Evolutionary conservation across 2,797 vertebrate genomes (phyloP).

Genomic region (Typhlichthys eigenmanni): DNA sequence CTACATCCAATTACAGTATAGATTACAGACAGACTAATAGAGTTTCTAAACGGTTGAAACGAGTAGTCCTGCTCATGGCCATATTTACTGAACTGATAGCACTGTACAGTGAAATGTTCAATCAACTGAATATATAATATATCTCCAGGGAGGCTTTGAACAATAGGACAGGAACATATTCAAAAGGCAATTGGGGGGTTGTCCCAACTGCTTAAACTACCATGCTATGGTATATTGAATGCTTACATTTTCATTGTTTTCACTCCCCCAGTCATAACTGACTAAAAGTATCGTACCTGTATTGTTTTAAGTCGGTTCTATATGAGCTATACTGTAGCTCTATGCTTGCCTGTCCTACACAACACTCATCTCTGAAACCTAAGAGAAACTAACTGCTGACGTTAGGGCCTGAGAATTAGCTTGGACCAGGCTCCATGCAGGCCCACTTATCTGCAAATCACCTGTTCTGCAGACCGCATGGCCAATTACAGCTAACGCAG

Average conservation of each 20-base stretch:
- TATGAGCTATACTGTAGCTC: constrained; percentile 16
- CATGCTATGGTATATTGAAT: too few relatives aligned
- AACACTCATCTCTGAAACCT: constrained; percentile 50
- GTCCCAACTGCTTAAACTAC: constrained; percentile 29
- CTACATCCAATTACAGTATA: constrained; percentile 3
- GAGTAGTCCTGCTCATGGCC: constrained; percentile 24
- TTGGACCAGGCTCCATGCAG: constrained; percentile 68
- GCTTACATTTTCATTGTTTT: too few relatives aligned
- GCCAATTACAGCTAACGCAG: constrained; percentile 70
- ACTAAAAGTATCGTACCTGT: background rate
- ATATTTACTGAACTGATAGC: constrained; percentile 36
- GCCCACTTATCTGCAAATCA: constrained; percentile 75
- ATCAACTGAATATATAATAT: constrained; percentile 34
- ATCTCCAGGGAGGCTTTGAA: constrained; percentile 18
- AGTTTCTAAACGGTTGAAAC: constrained; percentile 26
- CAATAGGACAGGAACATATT: constrained; percentile 39
- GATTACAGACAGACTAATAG: constrained; percentile 18
- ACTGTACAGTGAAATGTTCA: constrained; percentile 32
- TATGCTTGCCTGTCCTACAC: constrained; percentile 23
- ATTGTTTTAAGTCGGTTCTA: constrained; percentile 5
- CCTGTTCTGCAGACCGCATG: constrained; percentile 61
- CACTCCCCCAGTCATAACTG: too few relatives aligned
- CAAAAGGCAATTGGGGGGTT: too few relatives aligned
- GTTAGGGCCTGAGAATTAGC: constrained; percentile 59
- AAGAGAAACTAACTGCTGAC: constrained; percentile 57